Percentiles rank a stretch among this genome's conserved stretches.
These are phyloP conservation scores for Ariolimax columbianus DNA, from an alignment of 2,888 invertebrate species.

Conservation along the genomic window DNA sequence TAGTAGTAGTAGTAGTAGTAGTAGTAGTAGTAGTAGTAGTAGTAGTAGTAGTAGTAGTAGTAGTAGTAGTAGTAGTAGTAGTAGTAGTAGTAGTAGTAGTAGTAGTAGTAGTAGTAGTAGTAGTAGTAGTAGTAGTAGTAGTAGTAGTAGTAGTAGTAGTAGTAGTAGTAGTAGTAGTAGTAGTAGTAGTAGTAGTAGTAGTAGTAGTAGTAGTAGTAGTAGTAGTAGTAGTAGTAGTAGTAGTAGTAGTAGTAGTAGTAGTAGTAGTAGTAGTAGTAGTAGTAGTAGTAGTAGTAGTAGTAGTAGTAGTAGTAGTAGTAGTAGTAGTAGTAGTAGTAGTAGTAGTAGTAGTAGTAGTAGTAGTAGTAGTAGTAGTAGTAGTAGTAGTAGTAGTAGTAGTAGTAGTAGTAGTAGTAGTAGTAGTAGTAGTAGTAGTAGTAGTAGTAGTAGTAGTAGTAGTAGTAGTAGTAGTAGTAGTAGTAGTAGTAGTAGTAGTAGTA, in stretches of 20 bases:
- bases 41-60: slow-evolving; percentile 38
- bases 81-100: slow-evolving; percentile 34
- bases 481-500: slow-evolving; percentile 19
- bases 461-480: not conserved
- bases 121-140: not conserved
- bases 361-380: not conserved
- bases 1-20: slow-evolving; percentile 1
- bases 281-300: slow-evolving; percentile 14
- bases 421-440: not conserved
- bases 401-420: slow-evolving; percentile 8
- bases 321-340: not conserved
- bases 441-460: slow-evolving; percentile 22
- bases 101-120: slow-evolving; percentile 19
- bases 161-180: slow-evolving; percentile 8
- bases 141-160: slow-evolving; percentile 18
- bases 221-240: not conserved
- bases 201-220: slow-evolving; percentile 22
- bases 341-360: slow-evolving; percentile 19
- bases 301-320: slow-evolving; percentile 13
- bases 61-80: slow-evolving; percentile 39
- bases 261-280: not conserved
- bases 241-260: slow-evolving; percentile 19
- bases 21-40: slow-evolving; percentile 5
- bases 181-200: not conserved
- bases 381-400: slow-evolving; percentile 18